phyloP scores from a whole-genome alignment of 2,888 invertebrate genomes.

The Cepaea hortensis region DNA sequence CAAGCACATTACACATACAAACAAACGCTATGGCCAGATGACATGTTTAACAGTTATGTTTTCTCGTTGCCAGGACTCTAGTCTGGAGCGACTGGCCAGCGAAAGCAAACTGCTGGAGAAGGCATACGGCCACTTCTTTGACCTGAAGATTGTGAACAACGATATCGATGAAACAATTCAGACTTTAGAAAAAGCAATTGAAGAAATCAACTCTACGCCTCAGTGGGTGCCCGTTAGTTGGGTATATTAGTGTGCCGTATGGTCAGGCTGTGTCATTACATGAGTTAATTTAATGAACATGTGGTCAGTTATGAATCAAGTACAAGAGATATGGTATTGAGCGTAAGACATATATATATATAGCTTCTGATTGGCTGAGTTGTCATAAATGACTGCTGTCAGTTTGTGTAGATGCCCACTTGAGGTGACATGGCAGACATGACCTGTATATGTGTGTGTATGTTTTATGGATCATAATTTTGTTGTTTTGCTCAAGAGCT shows the following conservation, averaged over 20 bases:
- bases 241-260: constrained; percentile 84
- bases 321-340: no score
- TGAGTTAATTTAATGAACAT: background rate
- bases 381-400: no score
- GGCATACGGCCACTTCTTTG: constrained; percentile 99
- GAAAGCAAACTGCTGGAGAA: constrained; percentile 97
- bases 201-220: constrained; percentile 86
- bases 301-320: background rate
- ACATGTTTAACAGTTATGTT: background rate
- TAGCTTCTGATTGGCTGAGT: no score
- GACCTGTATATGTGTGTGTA: background rate
- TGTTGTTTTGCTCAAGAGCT: background rate
- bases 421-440: no score
- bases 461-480: background rate
- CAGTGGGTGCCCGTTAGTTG: constrained; percentile 99
- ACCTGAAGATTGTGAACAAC: constrained; percentile 97
- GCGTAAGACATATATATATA: no score
- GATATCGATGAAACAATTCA: constrained; percentile 99
- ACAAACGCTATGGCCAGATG: no score
- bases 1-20: no score
- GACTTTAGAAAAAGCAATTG: constrained; percentile 92
- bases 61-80: constrained; percentile 88
- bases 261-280: background rate
- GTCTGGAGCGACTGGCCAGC: constrained; percentile 94
- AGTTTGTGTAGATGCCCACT: no score